These are phyloP conservation scores for Sebastes itinus DNA, from an alignment of 2,797 vertebrate species.

Conservation along the genomic window DNA sequence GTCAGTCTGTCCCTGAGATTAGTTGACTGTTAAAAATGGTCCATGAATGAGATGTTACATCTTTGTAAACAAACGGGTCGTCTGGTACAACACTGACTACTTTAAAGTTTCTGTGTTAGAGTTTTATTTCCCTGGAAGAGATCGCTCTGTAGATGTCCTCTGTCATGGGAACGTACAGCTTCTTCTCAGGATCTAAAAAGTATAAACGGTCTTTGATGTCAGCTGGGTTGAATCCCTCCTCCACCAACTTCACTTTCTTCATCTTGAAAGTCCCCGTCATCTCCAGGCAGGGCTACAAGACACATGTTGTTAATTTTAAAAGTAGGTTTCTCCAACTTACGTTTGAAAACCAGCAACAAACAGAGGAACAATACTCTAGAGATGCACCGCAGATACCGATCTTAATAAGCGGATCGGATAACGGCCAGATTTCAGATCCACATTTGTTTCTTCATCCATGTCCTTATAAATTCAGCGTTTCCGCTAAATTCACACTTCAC, in stretches of 20 bases:
- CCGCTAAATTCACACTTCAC: background rate
- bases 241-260: slow-evolving; percentile 87
- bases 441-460: background rate
- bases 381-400: background rate
- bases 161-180: slow-evolving; percentile 84
- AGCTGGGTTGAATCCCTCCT: slow-evolving; percentile 88
- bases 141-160: slow-evolving; percentile 82
- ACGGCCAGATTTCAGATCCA: background rate
- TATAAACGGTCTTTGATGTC: slow-evolving; percentile 84
- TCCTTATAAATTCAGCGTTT: no score
- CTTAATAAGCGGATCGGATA: background rate
- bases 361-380: background rate
- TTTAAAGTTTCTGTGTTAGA: slow-evolving; percentile 70
- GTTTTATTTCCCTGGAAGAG: slow-evolving; percentile 74
- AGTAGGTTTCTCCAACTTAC: background rate
- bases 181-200: slow-evolving; percentile 85
- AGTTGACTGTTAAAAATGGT: slow-evolving; percentile 43
- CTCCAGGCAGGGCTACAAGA: slow-evolving; percentile 76
- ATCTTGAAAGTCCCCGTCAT: slow-evolving; percentile 91
- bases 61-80: background rate
- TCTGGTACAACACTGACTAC: background rate
- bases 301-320: background rate
- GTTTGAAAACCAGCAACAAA: background rate
- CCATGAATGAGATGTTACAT: slow-evolving; percentile 9
- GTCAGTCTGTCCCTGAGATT: slow-evolving; percentile 74